Evolutionary conservation across 1,140 invertebrate genomes (phyloP), one percentile per base, ranked within the genome.

Genomic region (Meteorus sp.): DNA sequence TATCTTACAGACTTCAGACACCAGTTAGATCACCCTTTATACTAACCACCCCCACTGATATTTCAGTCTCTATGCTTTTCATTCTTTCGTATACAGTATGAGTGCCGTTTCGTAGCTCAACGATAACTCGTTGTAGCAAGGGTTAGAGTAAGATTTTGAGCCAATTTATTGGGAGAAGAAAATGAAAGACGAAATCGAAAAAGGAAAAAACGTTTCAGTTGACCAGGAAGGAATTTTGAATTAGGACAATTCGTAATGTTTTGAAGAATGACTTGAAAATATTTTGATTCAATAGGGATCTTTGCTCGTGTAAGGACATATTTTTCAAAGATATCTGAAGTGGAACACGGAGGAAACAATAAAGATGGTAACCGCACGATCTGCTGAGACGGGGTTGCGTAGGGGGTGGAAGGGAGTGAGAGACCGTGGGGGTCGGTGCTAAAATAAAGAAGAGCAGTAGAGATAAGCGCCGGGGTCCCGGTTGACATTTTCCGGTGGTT

Each of bases 1-100:
- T 81, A 81, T 81, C 79, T 81, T 78, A 77, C 72, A 78, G 76
- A 74, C 77, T 78, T 77, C 77, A 79, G 76, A 67, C 67, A 59
- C 72, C 56, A 22, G 51, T 33, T 59, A 41, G 37, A 43, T 50
- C 35, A 43, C 43, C 54, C 37, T 53, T 8, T 59, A 41, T 50
- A n/a, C 39, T 5, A 45, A 39, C 52, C 33, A 33, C 50, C 45
- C 50, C 39, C 35, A 22, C 23, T 31, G 29, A 47, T n/a, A n/a
- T 44, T 20, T 37, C 11, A 35, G 22, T 41, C 62, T 57, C 37
- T 27, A 37, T 50, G 19, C 54, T 27, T 56, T 35, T 58, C 44
- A n/a, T n/a, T n/a, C n/a, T n/a, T n/a, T n/a, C n/a, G n/a, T n/a
- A n/a, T n/a, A n/a, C n/a, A 64, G 66, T 65, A 64, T 56, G 67